Evolutionary conservation across 2,113 vertebrate species (phyloP).

Genomic region (Oryzias curvinotus): DNA sequence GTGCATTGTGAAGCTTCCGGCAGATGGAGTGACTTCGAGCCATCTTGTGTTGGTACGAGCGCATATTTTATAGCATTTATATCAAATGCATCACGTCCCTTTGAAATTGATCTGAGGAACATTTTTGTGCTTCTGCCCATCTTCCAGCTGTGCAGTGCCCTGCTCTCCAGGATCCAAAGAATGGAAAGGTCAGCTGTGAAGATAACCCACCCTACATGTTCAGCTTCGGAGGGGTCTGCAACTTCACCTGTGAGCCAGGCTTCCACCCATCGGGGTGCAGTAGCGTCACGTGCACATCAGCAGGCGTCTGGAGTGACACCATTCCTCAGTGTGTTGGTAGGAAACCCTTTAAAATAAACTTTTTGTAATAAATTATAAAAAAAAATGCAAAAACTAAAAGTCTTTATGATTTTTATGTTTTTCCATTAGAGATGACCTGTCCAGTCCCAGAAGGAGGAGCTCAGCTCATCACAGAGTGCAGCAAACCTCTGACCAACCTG

Average conservation of each 20-base stretch:
- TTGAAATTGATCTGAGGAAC: no score
- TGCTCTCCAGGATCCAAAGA: conserved; percentile 28
- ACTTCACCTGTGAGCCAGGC: conserved; percentile 74
- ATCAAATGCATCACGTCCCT: no score
- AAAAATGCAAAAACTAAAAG: not conserved
- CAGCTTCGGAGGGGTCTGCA: conserved; percentile 77
- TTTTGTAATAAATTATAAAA: not conserved
- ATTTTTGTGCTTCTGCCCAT: not conserved
- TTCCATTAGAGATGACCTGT: conserved; percentile 54
- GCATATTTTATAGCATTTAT: not conserved
- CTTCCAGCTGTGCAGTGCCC: conserved; percentile 66
- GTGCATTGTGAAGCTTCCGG: conserved; percentile 62
- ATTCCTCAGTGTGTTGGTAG: conserved; percentile 80
- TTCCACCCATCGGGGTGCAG: conserved; percentile 66
- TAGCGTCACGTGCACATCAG: conserved; percentile 64
- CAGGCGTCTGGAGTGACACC: conserved; percentile 72
- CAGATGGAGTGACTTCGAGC: conserved; percentile 61
- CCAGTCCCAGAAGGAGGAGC: conserved; percentile 28
- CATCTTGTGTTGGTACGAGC: conserved; percentile 59
- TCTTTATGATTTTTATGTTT: not conserved
- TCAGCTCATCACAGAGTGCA: conserved; percentile 45
- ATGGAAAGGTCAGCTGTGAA: conserved; percentile 70
- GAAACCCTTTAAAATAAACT: no score
- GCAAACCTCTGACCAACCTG: conserved; percentile 15
- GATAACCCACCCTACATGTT: conserved; percentile 57